Base-by-base conservation (phyloP, 2,888 invertebrate species). In the Microplitis manilae region DNA sequence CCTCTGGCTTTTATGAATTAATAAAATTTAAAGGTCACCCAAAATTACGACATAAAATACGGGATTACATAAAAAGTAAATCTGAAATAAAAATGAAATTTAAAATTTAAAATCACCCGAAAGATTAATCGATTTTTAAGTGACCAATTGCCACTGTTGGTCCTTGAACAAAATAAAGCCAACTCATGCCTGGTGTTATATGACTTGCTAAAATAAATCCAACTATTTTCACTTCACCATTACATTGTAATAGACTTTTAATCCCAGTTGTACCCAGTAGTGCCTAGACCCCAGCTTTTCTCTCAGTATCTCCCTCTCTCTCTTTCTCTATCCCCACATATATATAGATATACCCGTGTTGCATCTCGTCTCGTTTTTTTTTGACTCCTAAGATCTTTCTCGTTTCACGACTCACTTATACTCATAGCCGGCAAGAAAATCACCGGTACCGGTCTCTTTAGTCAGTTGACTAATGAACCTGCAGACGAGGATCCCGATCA, bases 81-180 rank as follows among this genome's bases (percentile, higher is more conserved):
- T 30, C 30, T 30, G 30, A 30, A 20, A 1, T 20, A 20, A 20
- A 20, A 20, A 20, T 20, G 20, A 20, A 30, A 30, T 30, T 30
- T 30, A 30, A 8, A 17, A 64, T 64, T 38, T 13, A 67, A 30
- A 67, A 30, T 67, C 13, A 38, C n/a, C 39, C 2, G 67, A 67
- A 86, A 30, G 86, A 89, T 89, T 88, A 89, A 89, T 89, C 82
- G 88, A 86, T 77, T 89, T 89, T 89, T 89, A 89, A 90, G 85
- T 87, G 88, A 85, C 83, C 86, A 85, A 86, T 88, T 85, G 87
- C 82, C 81, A 80, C 77, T 78, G 79, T 74, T 77, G 41, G 62
- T 40, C 38, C 65, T 73, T 68, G 77, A 78, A 79, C 68, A 60
- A 81, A 85, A 82, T 83, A 86, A 82, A 84, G 87, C 86, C 81